These are phyloP conservation scores for Iselma pallidipennis DNA, from an alignment of 2,888 invertebrate genomes.

Conservation along the genomic window DNA sequence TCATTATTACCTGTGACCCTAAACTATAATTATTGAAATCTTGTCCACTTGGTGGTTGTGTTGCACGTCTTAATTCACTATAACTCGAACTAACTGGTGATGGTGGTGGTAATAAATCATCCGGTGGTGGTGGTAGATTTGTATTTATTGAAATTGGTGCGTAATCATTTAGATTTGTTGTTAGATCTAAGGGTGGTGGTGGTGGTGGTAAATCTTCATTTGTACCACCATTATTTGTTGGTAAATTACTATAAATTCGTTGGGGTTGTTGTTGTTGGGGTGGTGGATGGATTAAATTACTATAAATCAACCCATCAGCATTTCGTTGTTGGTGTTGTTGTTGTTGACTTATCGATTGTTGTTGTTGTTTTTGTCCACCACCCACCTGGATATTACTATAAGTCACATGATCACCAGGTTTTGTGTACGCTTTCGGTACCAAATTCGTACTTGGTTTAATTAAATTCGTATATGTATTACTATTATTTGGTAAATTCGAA, in stretches of 20 bases:
- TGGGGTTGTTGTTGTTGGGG: neutral
- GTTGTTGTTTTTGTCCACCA: conserved; percentile 38
- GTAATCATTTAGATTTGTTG: conserved; percentile 55
- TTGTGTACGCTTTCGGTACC: conserved; percentile 40
- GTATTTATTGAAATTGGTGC: conserved; percentile 55
- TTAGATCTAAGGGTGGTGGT: conserved; percentile 62
- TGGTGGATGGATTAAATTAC: conserved; percentile 59
- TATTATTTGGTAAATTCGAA: conserved; percentile 44
- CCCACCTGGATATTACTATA: conserved; percentile 51
- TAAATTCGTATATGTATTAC: conserved; percentile 24
- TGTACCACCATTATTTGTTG: conserved; percentile 10
- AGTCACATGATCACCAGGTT: conserved; percentile 46
- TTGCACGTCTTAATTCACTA: conserved; percentile 82
- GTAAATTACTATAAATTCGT: neutral
- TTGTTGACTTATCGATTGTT: conserved; percentile 33
- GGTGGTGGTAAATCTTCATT: conserved; percentile 65
- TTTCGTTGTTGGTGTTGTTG: conserved; percentile 49
- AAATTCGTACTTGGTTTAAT: conserved; percentile 30
- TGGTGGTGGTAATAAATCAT: conserved; percentile 78
- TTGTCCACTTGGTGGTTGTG: conserved; percentile 60
- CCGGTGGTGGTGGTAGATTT: conserved; percentile 58
- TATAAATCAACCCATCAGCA: conserved; percentile 59
- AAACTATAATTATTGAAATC: conserved; percentile 65
- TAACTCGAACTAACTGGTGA: conserved; percentile 91
- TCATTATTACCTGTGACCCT: conserved; percentile 68